Conservation (phyloP, 2,797 vertebrate genomes). For the Bovichtus diacanthus region DNA sequence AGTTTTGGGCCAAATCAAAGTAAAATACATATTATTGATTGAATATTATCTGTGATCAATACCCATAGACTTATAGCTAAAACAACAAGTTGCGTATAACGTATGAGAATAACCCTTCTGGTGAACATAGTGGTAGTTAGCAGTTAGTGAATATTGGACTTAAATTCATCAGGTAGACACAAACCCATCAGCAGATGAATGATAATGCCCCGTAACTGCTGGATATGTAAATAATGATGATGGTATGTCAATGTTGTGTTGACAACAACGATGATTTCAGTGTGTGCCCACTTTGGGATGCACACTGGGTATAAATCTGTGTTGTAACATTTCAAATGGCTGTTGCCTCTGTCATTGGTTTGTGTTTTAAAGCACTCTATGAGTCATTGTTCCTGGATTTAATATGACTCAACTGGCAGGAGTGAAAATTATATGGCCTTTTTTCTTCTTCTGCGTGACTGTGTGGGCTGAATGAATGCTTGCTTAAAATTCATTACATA, state of each 20-base stretch:
- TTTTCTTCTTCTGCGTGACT: neutral
- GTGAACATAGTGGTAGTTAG: too few species aligned
- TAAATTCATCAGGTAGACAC: neutral
- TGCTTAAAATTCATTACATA: slow-evolving; percentile 62
- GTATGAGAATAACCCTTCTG: too few species aligned
- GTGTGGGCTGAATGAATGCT: slow-evolving; percentile 2
- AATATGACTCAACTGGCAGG: slow-evolving; percentile 27
- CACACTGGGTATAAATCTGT: too few species aligned
- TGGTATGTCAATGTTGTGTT: neutral
- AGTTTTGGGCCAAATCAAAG: too few species aligned
- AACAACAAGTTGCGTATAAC: too few species aligned
- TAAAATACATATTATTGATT: too few species aligned
- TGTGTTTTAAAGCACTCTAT: slow-evolving; percentile 1
- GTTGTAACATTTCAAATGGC: slow-evolving; percentile 4
- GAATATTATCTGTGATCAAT: too few species aligned
- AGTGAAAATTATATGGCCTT: neutral
- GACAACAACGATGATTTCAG: neutral
- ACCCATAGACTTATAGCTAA: too few species aligned
- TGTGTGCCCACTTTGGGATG: too few species aligned
- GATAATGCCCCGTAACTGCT: neutral
- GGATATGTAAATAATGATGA: neutral
- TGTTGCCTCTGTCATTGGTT: slow-evolving; percentile 10
- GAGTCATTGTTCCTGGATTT: slow-evolving; percentile 29
- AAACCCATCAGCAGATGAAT: neutral
- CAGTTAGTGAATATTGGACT: neutral